phyloP scores from a whole-genome alignment of 2,888 invertebrate genomes.

The Ptilodon capucinus region DNA sequence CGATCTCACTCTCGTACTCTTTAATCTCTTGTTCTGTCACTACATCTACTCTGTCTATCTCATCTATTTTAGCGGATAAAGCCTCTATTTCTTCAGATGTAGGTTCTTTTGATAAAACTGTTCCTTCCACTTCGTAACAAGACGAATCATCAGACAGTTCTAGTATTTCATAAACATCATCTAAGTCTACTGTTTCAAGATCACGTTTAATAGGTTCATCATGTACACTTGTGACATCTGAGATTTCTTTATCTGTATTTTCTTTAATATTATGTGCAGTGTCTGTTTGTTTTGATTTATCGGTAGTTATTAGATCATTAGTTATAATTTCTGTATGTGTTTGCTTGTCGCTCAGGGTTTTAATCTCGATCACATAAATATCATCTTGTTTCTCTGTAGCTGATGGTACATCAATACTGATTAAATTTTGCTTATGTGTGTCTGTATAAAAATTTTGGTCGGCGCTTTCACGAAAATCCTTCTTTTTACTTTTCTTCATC shows the following conservation, averaged over 20 bases:
- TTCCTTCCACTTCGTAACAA: slow-evolving; percentile 61
- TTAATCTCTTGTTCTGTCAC: slow-evolving; percentile 50
- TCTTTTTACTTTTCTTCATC: slow-evolving; percentile 53
- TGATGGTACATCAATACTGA: neutral
- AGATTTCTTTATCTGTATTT: slow-evolving; percentile 3
- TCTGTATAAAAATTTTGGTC: slow-evolving; percentile 62
- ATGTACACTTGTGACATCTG: neutral
- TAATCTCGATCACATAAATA: neutral
- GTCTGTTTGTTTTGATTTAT: neutral
- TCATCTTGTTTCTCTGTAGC: neutral
- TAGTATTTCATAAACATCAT: slow-evolving; percentile 58
- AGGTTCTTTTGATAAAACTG: slow-evolving; percentile 70
- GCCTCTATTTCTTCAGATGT: slow-evolving; percentile 71
- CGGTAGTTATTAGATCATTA: neutral
- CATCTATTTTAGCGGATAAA: slow-evolving; percentile 73
- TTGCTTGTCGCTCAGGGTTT: neutral
- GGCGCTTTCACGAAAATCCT: slow-evolving; percentile 60
- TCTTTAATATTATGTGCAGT: neutral
- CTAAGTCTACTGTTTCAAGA: slow-evolving; percentile 9
- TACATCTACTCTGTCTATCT: slow-evolving; percentile 62
- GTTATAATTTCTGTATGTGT: neutral
- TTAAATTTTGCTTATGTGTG: neutral
- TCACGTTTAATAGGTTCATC: neutral
- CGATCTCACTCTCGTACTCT: slow-evolving; percentile 35
- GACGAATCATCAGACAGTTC: slow-evolving; percentile 71